Percentiles rank a stretch among this genome's conserved stretches.
These are phyloP conservation scores for Galemys pyrenaicus DNA, from an alignment of 2,113 vertebrate species.

Conservation along the genomic window DNA sequence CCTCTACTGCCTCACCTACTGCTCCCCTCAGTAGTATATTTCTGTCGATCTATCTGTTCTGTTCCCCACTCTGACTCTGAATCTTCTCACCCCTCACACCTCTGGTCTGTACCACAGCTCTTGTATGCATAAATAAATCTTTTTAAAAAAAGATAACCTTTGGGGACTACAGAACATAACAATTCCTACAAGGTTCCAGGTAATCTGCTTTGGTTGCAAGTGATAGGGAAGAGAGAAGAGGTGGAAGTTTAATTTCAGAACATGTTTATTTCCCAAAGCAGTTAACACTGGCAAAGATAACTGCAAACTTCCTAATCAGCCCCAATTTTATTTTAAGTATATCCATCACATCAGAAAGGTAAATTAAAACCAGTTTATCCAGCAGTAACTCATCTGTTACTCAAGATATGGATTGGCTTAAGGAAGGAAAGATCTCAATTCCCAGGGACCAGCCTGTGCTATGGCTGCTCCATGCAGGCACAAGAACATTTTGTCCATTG, in stretches of 20 bases:
- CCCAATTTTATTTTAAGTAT: background rate
- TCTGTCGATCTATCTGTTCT: too few species aligned
- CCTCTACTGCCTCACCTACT: too few species aligned
- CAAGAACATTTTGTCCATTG: slow-evolving; percentile 67
- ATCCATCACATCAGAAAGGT: slow-evolving; percentile 30
- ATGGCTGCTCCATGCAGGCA: background rate
- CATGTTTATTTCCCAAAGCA: background rate
- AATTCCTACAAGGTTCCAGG: background rate
- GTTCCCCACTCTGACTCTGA: too few species aligned
- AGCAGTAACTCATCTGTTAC: slow-evolving; percentile 40
- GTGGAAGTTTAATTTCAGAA: background rate
- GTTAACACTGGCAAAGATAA: background rate
- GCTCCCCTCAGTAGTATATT: too few species aligned
- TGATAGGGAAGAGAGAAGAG: background rate
- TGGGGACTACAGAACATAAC: background rate
- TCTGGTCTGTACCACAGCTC: too few species aligned
- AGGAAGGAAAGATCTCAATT: background rate
- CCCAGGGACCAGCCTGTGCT: background rate
- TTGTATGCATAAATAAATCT: too few species aligned
- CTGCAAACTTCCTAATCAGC: background rate
- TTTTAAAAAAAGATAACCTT: too few species aligned
- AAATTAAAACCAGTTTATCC: slow-evolving; percentile 43
- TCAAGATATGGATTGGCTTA: slow-evolving; percentile 11
- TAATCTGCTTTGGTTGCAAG: background rate
- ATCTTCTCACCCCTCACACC: too few species aligned